These are phyloP conservation scores for Hemicordylus capensis DNA, from an alignment of 2,113 vertebrate genomes.

Conservation along the genomic window DNA sequence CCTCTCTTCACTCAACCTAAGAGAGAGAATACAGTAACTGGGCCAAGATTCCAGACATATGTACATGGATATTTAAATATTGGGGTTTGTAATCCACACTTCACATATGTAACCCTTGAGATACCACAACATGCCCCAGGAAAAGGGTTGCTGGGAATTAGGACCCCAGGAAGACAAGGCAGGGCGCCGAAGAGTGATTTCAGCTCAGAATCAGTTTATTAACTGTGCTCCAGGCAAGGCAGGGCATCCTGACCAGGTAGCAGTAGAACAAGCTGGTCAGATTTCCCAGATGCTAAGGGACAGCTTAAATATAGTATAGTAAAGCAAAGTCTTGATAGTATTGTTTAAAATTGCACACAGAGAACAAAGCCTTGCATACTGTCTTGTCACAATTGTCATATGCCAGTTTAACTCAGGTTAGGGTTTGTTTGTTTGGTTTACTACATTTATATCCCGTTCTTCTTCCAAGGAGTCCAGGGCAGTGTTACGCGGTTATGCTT, in stretches of 20 bases:
- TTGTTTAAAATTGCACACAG: background rate
- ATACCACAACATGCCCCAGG: too few relatives aligned
- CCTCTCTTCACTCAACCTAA: background rate
- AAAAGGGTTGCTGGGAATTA: too few relatives aligned
- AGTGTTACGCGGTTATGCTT: too few relatives aligned
- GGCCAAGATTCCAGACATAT: background rate
- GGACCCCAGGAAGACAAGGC: too few relatives aligned
- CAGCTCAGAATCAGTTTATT: too few relatives aligned
- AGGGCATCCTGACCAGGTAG: too few relatives aligned
- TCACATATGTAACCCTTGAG: background rate
- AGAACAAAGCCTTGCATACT: background rate
- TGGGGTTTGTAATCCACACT: background rate
- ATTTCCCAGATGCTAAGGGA: background rate
- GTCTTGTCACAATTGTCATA: background rate
- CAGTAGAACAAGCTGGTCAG: background rate
- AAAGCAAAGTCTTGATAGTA: background rate
- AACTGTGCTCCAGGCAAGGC: too few relatives aligned
- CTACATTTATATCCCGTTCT: too few relatives aligned
- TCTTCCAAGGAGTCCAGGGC: too few relatives aligned
- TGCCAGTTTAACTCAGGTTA: background rate
- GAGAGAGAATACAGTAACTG: background rate
- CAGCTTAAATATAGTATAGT: background rate
- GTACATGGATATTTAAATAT: background rate
- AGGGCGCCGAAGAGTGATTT: too few relatives aligned
- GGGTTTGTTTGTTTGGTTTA: too few relatives aligned